Base-by-base conservation (phyloP, 2,797 vertebrate species). In the Anas acuta region DNA sequence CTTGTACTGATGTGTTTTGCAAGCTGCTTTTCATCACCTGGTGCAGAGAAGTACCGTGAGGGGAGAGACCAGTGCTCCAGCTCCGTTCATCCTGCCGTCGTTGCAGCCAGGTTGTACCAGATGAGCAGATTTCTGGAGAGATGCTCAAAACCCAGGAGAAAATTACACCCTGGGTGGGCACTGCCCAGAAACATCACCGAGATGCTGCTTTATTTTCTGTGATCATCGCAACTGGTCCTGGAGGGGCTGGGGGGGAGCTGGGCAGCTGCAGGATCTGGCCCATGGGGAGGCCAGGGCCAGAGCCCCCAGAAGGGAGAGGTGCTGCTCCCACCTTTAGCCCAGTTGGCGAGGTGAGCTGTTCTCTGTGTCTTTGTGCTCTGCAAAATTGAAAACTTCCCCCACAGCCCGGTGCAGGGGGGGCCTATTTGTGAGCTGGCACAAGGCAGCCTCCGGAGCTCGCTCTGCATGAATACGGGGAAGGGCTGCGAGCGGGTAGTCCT, bases 361-460 rank as follows among this genome's bases (percentile, higher is more conserved):
- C 2, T 3, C 56, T 57, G 18, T 26, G 0, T 0, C 30, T 62
- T 72, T 72, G 69, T 2, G 5, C 64, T 57, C 21, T 23, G 16
- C 15, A 84, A 88, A 72, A 12, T 78, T 56, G 17, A 17, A 73
- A 41, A 4, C 15, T 23, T 75, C 58, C 33, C 65, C 45, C 51
- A 32, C 77, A 72, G 51, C 51, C n/a, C 28, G 6, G 22, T 26
- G 39, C 0, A 51, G 61, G 51, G 8, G 4, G 4, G 64, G 43
- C 2, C 10, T 11, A 3, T 41, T 54, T 43, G 62, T 26, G 18
- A 37, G 6, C 65, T 74, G 67, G 19, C 33, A 41, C 21, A 7
- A 0, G 11, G 70, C 5, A 6, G 37, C 28, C 30, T 47, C 61
- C 33, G 3, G 2, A 15, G 28, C 62, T 80, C 3, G 1, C 53